Evolutionary conservation across 2,113 vertebrate genomes (phyloP), one percentile per base, ranked within the genome.

Genomic region (Coturnix japonica): DNA sequence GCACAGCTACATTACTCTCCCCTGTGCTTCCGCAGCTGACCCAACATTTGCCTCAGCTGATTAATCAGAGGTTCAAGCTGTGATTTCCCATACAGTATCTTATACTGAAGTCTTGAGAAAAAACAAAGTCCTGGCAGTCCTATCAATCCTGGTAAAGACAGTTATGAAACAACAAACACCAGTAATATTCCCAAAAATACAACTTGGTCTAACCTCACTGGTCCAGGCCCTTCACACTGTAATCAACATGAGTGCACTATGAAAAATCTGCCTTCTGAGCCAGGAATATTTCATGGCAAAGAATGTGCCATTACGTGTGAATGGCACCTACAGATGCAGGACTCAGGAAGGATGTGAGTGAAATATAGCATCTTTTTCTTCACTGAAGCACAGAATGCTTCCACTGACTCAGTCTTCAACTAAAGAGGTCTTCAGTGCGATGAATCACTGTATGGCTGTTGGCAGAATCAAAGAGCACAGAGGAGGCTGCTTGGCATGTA

Each of bases 361-460:
- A 71, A 78, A 17, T 16, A 46, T 5, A 91, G 13, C 11, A 41
- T 41, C 41, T 39, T 76, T 69, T 71, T 51, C 33, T 71, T 77
- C 66, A 41, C 28, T 84, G 61, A 60, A 88, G 67, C 18, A 35
- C 0, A 81, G 56, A 64, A 67, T 26, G 20, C 9, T 21, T 51
- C 77, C 44, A 54, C 1, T 78, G 33, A 75, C 59, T 80, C 72
- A 35, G 6, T 81, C 85, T 86, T 78, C 35, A 65, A 28, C 33
- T 59, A 51, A 63, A 71, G 51, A 80, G 28, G 46, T 77, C 1
- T 14, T 17, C 9, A 17, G 16, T 39, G 71, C 44, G 53, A 47
- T 67, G 47, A 91, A 71, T 81, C 69, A 57, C 28, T 61, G 23
- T n/a, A 63, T 85, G 67, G n/a, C 37, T 80, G 15, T 73, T 76